phyloP scores from a whole-genome alignment of 2,113 vertebrate species.

The Laticauda laticaudata region DNA sequence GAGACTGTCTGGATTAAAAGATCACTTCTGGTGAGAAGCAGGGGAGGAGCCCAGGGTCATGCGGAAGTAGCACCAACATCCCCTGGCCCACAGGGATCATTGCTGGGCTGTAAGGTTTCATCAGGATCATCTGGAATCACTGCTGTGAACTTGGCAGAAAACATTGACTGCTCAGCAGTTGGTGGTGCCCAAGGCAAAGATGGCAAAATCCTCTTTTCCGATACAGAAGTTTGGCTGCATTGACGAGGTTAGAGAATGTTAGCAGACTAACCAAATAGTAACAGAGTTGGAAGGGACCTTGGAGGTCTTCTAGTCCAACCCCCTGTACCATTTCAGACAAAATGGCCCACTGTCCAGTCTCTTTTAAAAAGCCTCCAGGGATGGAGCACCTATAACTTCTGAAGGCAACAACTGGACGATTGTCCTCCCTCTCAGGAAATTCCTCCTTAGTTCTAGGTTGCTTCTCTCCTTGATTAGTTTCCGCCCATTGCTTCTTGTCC shows the following conservation, averaged over 20 bases:
- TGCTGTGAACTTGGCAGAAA: background rate
- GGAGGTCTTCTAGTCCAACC: background rate
- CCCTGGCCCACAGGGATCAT: background rate
- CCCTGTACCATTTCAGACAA: background rate
- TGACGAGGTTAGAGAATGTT: background rate
- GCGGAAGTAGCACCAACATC: background rate
- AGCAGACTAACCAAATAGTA: background rate
- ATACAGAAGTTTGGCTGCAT: background rate
- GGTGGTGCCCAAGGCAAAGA: background rate
- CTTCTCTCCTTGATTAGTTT: background rate
- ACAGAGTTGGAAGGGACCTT: background rate
- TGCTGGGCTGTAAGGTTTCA: background rate
- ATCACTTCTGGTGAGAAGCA: conserved; percentile 13
- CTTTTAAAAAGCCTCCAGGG: background rate
- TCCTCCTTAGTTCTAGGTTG: background rate
- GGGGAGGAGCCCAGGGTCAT: background rate
- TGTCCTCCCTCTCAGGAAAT: background rate
- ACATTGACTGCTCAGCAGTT: background rate
- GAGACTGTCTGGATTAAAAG: conserved; percentile 20
- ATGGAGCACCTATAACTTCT: background rate
- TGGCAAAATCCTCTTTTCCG: background rate
- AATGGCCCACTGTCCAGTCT: background rate
- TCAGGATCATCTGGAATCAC: background rate
- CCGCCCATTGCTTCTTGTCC: background rate
- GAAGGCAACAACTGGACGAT: background rate